Evolutionary conservation across 1,140 invertebrate genomes (phyloP).

Genomic region (Eumaeus atala): DNA sequence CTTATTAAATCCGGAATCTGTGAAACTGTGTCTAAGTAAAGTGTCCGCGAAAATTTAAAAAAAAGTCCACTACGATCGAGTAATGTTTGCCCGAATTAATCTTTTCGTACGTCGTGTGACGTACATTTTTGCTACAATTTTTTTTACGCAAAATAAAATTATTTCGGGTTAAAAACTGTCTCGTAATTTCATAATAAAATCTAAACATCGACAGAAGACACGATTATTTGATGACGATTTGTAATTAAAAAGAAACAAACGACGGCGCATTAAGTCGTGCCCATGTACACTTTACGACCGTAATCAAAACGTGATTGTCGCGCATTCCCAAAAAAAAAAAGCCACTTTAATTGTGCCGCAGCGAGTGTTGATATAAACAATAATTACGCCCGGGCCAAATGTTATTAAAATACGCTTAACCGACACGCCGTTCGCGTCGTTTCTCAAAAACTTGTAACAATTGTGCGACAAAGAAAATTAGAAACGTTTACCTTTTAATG

Average conservation of each 20-base stretch:
- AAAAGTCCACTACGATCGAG: too few species aligned
- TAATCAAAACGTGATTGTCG: conserved; percentile 71
- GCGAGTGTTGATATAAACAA: conserved; percentile 65
- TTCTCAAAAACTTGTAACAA: conserved; percentile 15
- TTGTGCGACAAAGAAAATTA: conserved; percentile 25
- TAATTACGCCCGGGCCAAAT: conserved; percentile 61
- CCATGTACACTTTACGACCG: conserved; percentile 50
- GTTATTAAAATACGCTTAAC: conserved; percentile 71
- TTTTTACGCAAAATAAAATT: too few species aligned
- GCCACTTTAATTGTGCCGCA: conserved; percentile 62
- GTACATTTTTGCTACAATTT: too few species aligned
- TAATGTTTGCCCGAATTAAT: too few species aligned
- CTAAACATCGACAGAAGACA: background rate
- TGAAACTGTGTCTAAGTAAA: too few species aligned
- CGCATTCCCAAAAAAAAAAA: conserved; percentile 66
- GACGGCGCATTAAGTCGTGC: conserved; percentile 18
- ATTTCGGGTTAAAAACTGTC: too few species aligned
- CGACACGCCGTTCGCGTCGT: conserved; percentile 32
- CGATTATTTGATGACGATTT: conserved; percentile 9
- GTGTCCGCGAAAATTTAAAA: too few species aligned
- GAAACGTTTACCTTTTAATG: conserved; percentile 10
- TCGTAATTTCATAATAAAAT: too few species aligned
- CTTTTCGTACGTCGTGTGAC: too few species aligned
- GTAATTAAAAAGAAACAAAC: conserved; percentile 9
- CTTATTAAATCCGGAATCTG: too few species aligned